Base-by-base conservation (phyloP, 2,888 invertebrate species). In the Chironomus riparius region DNA sequence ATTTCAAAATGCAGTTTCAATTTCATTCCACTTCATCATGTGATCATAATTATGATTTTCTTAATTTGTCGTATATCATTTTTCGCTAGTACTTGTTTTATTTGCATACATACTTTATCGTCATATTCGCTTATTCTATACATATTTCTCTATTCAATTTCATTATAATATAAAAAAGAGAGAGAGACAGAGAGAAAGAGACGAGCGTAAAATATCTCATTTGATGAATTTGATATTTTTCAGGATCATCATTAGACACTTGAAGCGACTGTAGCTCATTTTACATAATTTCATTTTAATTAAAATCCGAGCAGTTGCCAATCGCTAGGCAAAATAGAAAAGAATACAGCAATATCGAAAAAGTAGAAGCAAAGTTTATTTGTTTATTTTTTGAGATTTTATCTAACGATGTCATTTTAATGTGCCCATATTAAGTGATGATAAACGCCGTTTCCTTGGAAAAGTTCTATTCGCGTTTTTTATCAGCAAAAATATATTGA, bases 251-350 rank as follows among this genome's bases (percentile, higher is more conserved):
- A 72, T 72, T 70, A 70, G 70, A 47, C 56, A 72, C 72, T 72
- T 72, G 72, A 72, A 72, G 24, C 62, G 56, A 24, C 71, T 70
- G 13, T 38, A n/a, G 47, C 47, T 71, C 71, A 50, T 61, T 72
- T 72, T 72, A 72, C 72, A 72, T 72, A 72, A 72, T 72, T 71
- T 62, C 38, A 71, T 72, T 72, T 72, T 72, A 72, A 72, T 72
- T 72, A 72, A 72, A 72, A 72, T 61, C 15, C 61, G 62, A 71
- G 71, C 65, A 62, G 72, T 62, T 72, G 28, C 72, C 72, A 72
- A 72, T 72, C 72, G 62, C 10, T 38, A 38, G 10, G 38, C 65
- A 65, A 65, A 65, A 65, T 18, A 56, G n/a, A 15, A 56, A 15
- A 18, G 56, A 15, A 18, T 56, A 15, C 18, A 18, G 18, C 12